Conservation (phyloP, 2,113 vertebrate genomes). For the Eulacestoma nigropectus region DNA sequence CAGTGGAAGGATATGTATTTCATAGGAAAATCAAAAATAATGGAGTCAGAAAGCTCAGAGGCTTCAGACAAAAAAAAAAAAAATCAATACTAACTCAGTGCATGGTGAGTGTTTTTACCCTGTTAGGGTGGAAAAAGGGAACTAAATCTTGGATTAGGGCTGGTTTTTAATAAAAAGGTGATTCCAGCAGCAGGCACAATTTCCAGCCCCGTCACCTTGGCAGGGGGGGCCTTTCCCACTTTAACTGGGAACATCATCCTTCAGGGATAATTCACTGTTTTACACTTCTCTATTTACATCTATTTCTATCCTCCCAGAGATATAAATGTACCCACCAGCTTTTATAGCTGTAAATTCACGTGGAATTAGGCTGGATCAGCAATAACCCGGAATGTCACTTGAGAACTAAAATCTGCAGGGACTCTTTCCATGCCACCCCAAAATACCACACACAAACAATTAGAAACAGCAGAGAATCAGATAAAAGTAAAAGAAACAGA, state of each 20-base stretch:
- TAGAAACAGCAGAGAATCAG: not conserved
- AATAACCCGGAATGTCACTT: not conserved
- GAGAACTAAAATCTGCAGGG: not conserved
- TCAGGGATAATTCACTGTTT: not conserved
- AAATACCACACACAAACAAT: not conserved
- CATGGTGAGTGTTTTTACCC: conserved; percentile 48
- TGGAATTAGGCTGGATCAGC: not conserved
- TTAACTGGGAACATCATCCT: not conserved
- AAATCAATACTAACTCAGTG: conserved; percentile 75
- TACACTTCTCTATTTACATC: not conserved
- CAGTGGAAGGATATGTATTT: conserved; percentile 82
- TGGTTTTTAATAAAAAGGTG: not conserved
- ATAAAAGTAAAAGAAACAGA: not conserved
- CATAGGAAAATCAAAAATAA: conserved; percentile 87
- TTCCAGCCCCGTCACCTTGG: not conserved
- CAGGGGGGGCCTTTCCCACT: not conserved
- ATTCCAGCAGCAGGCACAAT: not conserved
- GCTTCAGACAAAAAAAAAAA: conserved; percentile 66
- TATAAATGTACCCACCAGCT: fast-evolving
- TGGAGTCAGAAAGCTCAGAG: conserved; percentile 77
- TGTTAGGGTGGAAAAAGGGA: conserved; percentile 65
- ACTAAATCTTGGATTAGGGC: conserved; percentile 9
- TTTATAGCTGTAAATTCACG: not conserved
- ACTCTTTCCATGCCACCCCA: not conserved
- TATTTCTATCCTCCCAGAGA: fast-evolving